Base-by-base conservation (phyloP, 2,113 vertebrate genomes). In the Urocolius indicus region DNA sequence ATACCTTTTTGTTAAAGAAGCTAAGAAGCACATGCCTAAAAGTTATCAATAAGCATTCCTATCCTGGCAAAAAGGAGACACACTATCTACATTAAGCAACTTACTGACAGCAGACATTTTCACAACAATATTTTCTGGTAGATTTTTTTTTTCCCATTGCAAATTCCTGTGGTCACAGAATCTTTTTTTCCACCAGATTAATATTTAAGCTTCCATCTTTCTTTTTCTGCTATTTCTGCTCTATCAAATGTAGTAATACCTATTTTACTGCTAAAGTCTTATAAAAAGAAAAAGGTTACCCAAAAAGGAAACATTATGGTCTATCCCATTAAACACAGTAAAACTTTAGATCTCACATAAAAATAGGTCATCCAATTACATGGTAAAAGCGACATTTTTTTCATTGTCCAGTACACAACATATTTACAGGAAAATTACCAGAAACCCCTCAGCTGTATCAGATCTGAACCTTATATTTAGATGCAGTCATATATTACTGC, bases 401-500 rank as follows among this genome's bases (percentile, higher is more conserved):
- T 97, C 96, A 97, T 97, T 97, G 97, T 97, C 96, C 96, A 94
- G 95, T 96, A 97, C 96, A 98, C 96, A 97, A 97, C 97, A 97
- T 98, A 98, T 98, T 97, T 98, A 98, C 90, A 69, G 91, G 95
- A 98, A 98, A 98, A 98, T 98, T 96, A 97, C 96, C 96, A 95
- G 95, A 95, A 97, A 72, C 94, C 94, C 91, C 95, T 96, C 92
- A 98, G 94, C 98, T 97, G 96, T 96, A 95, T 97, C 97, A 92
- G 95, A 97, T 97, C 97, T 97, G 96, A 98, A 97, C 97, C 98
- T 98, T 98, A 98, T 98, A 99, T 99, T 99, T 98, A 99, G 98
- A 99, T 99, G 98, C 98, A 96, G 97, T 97, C 98, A 98, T 99
- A 99, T 98, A 99, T 99, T 98, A 98, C 98, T 94, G 98, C 98